phyloP scores from a whole-genome alignment of 1,140 invertebrate genomes.

The Drosophila insularis region DNA sequence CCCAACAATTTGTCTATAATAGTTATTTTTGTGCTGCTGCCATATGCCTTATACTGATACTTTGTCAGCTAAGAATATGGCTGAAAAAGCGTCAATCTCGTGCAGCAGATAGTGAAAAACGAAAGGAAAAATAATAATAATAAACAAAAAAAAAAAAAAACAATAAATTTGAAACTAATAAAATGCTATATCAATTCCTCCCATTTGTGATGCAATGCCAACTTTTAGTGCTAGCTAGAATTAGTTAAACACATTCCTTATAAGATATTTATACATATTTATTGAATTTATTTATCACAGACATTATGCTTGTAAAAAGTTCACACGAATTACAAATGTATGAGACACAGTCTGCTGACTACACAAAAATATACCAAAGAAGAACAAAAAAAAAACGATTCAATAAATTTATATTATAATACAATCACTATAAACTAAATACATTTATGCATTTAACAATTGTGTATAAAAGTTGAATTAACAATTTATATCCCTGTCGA shows the following conservation, averaged over 20 bases:
- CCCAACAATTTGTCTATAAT: conserved; percentile 64
- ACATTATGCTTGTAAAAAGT: conserved; percentile 73
- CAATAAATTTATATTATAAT: conserved; percentile 54
- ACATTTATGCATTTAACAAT: conserved; percentile 28
- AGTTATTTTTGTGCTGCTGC: conserved; percentile 53
- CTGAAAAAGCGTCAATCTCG: conserved; percentile 1
- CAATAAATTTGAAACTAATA: neutral
- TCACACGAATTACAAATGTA: conserved; percentile 62
- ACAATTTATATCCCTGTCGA: conserved; percentile 7
- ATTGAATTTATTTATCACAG: conserved; percentile 75
- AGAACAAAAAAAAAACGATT: conserved; percentile 32
- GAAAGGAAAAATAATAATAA: neutral
- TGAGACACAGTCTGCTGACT: conserved; percentile 66
- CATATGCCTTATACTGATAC: conserved; percentile 54
- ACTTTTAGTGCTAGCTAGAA: conserved; percentile 49
- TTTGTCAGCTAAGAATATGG: conserved; percentile 37
- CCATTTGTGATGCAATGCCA: conserved; percentile 65
- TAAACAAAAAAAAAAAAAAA: neutral
- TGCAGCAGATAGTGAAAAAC: neutral
- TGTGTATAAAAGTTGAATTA: neutral
- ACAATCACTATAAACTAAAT: conserved; percentile 39
- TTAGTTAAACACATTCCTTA: conserved; percentile 40
- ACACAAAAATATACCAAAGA: conserved; percentile 31
- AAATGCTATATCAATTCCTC: conserved; percentile 21
- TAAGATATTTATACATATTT: conserved; percentile 47